Conservation (phyloP, 1,140 invertebrate species). For the Heliconius nattereri region DNA sequence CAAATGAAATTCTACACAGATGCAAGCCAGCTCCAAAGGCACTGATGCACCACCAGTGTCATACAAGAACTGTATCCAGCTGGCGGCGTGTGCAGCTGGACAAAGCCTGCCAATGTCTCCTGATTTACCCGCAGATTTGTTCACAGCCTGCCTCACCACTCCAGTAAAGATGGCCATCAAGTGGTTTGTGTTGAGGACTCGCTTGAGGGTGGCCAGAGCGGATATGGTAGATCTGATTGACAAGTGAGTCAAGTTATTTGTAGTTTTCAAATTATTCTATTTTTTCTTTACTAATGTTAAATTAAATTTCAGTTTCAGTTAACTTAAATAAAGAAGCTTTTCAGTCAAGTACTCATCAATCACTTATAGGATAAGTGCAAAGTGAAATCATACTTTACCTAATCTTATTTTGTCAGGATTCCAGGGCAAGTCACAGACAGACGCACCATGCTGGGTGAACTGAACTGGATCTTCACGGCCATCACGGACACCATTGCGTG, state of each 20-base stretch:
- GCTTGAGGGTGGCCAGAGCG: slow-evolving; percentile 89
- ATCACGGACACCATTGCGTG: slow-evolving; percentile 99
- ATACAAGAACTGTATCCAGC: slow-evolving; percentile 96
- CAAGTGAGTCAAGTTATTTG: slow-evolving; percentile 84
- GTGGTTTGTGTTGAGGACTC: slow-evolving; percentile 96
- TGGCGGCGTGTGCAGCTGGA: slow-evolving; percentile 95
- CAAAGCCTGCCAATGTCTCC: slow-evolving; percentile 98
- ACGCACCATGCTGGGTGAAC: slow-evolving; percentile 97
- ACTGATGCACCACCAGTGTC: slow-evolving; percentile 71
- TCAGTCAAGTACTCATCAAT: too few species aligned
- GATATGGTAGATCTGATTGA: slow-evolving; percentile 95
- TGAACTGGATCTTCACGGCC: slow-evolving; percentile 99
- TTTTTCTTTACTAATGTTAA: too few species aligned
- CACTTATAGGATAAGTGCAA: too few species aligned
- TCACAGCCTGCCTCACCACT: slow-evolving; percentile 98
- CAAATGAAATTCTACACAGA: slow-evolving; percentile 24
- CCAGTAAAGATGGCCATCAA: slow-evolving; percentile 98
- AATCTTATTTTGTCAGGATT: slow-evolving; percentile 84
- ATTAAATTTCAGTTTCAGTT: too few species aligned
- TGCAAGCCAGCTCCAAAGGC: slow-evolving; percentile 39
- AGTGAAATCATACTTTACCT: too few species aligned
- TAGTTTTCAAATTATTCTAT: too few species aligned
- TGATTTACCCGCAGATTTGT: slow-evolving; percentile 98
- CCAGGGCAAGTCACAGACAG: slow-evolving; percentile 97
- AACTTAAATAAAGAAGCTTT: too few species aligned